Evolutionary conservation across 2,113 vertebrate genomes (phyloP).

Genomic region (Plecturocebus donacophilus): DNA sequence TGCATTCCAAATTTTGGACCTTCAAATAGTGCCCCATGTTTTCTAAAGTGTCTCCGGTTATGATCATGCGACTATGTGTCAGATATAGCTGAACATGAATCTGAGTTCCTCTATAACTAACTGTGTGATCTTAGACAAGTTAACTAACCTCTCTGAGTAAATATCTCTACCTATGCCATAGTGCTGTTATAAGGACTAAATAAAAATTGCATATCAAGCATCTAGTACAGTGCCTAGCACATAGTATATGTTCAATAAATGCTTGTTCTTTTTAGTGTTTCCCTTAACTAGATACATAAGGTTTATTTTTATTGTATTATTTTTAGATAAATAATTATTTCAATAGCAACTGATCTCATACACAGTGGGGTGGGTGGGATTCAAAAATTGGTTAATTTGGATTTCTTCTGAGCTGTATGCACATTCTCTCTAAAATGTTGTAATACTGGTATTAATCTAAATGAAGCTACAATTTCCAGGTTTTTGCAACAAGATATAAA

Average conservation of each 20-base stretch:
- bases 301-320: too few species aligned
- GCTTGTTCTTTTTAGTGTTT: neutral
- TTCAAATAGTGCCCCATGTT: neutral
- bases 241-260: constrained; percentile 27
- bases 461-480: neutral
- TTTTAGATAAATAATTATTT: neutral
- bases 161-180: neutral
- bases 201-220: neutral
- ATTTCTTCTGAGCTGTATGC: neutral
- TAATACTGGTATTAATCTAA: neutral
- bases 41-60: neutral
- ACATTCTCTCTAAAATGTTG: neutral
- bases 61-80: neutral
- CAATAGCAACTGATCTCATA: neutral
- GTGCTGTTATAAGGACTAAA: neutral
- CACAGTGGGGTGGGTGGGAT: too few species aligned
- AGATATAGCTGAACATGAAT: neutral
- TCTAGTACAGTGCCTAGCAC: neutral
- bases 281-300: neutral
- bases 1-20: neutral
- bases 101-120: neutral
- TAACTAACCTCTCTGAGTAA: constrained; percentile 47
- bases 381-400: neutral
- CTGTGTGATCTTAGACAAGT: constrained; percentile 10
- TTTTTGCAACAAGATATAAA: neutral